phyloP scores from a whole-genome alignment of 2,888 invertebrate genomes.

The Poecilus cupreus region DNA sequence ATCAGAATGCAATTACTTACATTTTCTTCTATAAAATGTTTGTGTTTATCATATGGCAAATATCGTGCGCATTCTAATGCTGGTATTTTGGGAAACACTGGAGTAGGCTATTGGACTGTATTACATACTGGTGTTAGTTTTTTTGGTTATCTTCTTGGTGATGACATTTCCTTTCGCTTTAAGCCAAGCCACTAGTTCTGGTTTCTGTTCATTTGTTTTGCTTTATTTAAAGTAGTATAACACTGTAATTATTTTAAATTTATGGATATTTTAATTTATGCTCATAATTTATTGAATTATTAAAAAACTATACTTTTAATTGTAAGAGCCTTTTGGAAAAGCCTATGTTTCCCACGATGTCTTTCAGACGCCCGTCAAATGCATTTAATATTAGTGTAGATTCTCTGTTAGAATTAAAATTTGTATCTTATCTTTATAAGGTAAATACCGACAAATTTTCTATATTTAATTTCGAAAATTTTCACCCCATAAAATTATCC shows the following conservation, averaged over 20 bases:
- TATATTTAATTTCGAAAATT: too few relatives aligned
- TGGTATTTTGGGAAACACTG: not conserved
- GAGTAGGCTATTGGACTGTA: constrained; percentile 31
- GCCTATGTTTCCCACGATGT: not conserved
- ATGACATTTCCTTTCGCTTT: constrained; percentile 32
- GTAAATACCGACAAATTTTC: too few relatives aligned
- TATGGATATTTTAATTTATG: constrained; percentile 29
- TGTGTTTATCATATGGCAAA: not conserved
- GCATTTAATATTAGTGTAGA: too few relatives aligned
- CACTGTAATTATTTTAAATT: constrained; percentile 40
- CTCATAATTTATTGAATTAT: not conserved
- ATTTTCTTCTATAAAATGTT: too few relatives aligned
- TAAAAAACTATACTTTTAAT: too few relatives aligned
- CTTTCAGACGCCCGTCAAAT: too few relatives aligned
- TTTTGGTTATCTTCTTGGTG: not conserved
- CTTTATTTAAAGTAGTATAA: constrained; percentile 9
- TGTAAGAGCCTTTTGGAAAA: too few relatives aligned
- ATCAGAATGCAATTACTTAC: too few relatives aligned
- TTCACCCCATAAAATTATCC: too few relatives aligned
- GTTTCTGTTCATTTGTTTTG: not conserved
- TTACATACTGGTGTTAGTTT: not conserved
- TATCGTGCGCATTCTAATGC: not conserved
- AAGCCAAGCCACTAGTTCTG: not conserved
- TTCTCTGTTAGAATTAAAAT: too few relatives aligned
- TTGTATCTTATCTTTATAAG: too few relatives aligned